These are phyloP conservation scores for Myotis planiceps DNA, from an alignment of 2,797 vertebrate species.

Conservation along the genomic window DNA sequence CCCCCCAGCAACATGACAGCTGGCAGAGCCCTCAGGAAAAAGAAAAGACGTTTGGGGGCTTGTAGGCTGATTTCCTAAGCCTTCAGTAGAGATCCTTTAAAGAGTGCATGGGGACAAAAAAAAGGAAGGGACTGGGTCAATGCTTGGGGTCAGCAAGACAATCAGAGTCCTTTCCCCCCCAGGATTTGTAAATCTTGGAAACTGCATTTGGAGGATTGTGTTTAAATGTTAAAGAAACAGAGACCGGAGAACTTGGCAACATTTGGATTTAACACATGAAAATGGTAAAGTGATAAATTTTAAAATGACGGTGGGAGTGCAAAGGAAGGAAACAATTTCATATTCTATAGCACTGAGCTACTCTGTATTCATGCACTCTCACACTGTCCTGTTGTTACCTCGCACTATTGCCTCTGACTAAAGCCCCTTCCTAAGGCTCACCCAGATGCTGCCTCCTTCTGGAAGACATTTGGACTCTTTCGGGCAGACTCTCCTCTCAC, in stretches of 20 bases:
- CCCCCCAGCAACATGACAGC: background rate
- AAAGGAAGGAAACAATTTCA: constrained; percentile 4
- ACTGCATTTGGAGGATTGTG: background rate
- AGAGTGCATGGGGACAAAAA: background rate
- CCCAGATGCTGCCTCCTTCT: background rate
- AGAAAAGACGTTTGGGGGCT: background rate
- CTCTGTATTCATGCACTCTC: background rate
- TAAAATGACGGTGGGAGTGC: background rate
- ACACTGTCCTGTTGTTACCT: background rate
- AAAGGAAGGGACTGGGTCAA: background rate
- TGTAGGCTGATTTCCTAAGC: background rate
- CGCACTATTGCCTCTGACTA: background rate
- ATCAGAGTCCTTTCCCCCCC: background rate
- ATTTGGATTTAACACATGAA: constrained; percentile 19
- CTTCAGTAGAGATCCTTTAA: background rate
- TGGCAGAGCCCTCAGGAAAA: background rate
- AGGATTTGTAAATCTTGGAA: background rate
- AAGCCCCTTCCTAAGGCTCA: background rate
- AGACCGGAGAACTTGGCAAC: background rate
- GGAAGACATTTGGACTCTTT: background rate
- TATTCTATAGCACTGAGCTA: background rate
- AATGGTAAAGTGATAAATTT: constrained; percentile 39
- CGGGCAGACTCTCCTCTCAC: background rate
- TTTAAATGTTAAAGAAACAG: constrained; percentile 25
- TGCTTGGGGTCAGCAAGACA: background rate